These are phyloP conservation scores for Lagodon rhomboides DNA, from an alignment of 2,797 vertebrate species.

Conservation along the genomic window DNA sequence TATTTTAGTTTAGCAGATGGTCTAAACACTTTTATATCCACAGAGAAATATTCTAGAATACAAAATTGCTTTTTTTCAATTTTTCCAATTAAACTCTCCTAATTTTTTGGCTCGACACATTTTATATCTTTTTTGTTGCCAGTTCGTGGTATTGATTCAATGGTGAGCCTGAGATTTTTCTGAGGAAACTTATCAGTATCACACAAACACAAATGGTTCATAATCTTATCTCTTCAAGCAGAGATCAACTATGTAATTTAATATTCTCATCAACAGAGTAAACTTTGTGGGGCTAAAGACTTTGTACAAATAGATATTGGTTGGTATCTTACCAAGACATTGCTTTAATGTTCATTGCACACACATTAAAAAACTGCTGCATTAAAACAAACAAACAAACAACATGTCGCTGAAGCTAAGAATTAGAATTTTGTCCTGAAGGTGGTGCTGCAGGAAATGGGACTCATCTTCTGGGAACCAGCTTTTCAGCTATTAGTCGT, in stretches of 20 bases:
- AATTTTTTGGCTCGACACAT: slow-evolving; percentile 13
- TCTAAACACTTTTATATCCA: slow-evolving; percentile 15
- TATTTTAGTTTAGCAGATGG: slow-evolving; percentile 13
- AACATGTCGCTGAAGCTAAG: neutral
- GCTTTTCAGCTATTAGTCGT: neutral
- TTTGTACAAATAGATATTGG: slow-evolving; percentile 18
- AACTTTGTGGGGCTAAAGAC: slow-evolving; percentile 21
- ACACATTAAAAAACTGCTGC: slow-evolving; percentile 18
- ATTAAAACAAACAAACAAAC: no score
- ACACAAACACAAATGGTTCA: slow-evolving; percentile 34
- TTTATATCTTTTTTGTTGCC: slow-evolving; percentile 29
- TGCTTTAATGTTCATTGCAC: slow-evolving; percentile 11
- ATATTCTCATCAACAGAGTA: slow-evolving; percentile 35
- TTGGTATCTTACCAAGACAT: slow-evolving; percentile 17
- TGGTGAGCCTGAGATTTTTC: neutral
- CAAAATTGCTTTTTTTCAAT: neutral
- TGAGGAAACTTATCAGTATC: slow-evolving; percentile 32
- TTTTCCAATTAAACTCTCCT: slow-evolving; percentile 25
- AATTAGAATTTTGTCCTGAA: neutral
- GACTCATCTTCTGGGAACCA: neutral
- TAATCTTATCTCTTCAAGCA: slow-evolving; percentile 19
- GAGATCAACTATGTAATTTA: slow-evolving; percentile 28
- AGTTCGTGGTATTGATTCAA: slow-evolving; percentile 22
- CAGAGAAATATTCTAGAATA: slow-evolving; percentile 13
- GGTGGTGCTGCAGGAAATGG: neutral